These are phyloP conservation scores for Cotesia typhae DNA, from an alignment of 1,140 invertebrate species.

Conservation along the genomic window DNA sequence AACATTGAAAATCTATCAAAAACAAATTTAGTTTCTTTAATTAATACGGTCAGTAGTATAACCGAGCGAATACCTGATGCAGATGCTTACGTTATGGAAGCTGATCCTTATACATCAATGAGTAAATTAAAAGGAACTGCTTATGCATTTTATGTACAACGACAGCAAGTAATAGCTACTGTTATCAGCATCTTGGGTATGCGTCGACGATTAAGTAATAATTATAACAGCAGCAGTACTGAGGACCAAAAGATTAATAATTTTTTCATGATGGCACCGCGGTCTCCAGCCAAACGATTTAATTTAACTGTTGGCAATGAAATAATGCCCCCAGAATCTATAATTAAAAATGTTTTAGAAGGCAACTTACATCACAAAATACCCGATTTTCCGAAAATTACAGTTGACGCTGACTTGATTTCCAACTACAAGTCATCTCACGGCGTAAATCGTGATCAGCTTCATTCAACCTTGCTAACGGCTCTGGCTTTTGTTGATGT, in stretches of 20 bases:
- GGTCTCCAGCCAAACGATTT: slow-evolving; percentile 26
- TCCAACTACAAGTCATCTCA: no score
- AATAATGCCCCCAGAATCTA: slow-evolving; percentile 15
- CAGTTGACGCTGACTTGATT: background rate
- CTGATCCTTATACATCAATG: slow-evolving; percentile 22
- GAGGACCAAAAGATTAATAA: slow-evolving; percentile 13
- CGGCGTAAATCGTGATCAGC: no score
- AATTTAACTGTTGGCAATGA: slow-evolving; percentile 32
- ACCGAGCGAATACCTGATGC: slow-evolving; percentile 11
- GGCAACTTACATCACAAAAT: background rate
- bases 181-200: slow-evolving; percentile 26
- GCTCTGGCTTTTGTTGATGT: background rate
- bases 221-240: no score
- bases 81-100: slow-evolving; percentile 38
- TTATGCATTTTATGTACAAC: slow-evolving; percentile 29
- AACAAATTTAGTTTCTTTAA: slow-evolving; percentile 7
- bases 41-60: slow-evolving; percentile 22
- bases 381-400: background rate
- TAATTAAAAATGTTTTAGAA: slow-evolving; percentile 20
- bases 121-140: slow-evolving; percentile 27
- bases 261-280: slow-evolving; percentile 30
- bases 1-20: slow-evolving; percentile 4
- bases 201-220: background rate
- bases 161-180: slow-evolving; percentile 36
- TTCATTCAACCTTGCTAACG: no score